Evolutionary conservation across 1,140 invertebrate genomes (phyloP).

Genomic region (Varroa destructor): DNA sequence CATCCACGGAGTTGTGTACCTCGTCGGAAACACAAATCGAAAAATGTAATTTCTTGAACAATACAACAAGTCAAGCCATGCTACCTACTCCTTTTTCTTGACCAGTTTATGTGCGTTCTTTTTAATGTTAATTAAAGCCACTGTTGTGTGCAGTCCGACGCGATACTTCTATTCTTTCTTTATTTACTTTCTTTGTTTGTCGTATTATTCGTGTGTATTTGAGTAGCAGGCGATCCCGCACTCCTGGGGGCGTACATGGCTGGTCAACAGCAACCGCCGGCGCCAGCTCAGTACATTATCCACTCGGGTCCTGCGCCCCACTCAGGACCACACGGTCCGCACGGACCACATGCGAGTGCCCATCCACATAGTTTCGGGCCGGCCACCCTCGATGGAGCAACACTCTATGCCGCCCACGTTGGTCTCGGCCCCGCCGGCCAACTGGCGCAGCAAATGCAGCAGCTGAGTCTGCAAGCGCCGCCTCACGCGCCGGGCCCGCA

Average conservation of each 20-base stretch:
- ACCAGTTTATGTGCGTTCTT: no score
- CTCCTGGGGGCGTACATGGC: constrained; percentile 25
- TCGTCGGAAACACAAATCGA: no score
- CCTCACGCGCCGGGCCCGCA: constrained; percentile 9
- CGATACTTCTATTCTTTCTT: no score
- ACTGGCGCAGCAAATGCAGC: constrained; percentile 26
- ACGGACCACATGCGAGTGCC: neutral
- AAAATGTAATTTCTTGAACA: no score
- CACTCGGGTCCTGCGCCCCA: constrained; percentile 14
- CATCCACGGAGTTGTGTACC: no score
- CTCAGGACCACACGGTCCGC: constrained; percentile 18
- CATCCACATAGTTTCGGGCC: constrained; percentile 22
- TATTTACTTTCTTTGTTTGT: neutral
- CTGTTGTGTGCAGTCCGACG: no score
- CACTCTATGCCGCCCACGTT: constrained; percentile 23
- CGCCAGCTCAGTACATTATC: constrained; percentile 24
- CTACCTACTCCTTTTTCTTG: no score
- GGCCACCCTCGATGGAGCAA: constrained; percentile 13
- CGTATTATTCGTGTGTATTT: no score
- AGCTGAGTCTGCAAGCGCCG: neutral
- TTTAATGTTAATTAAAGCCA: no score
- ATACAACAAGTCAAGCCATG: no score
- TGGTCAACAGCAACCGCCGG: constrained; percentile 13
- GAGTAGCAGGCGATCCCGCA: constrained; percentile 10
- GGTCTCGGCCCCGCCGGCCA: neutral